Percentiles rank a stretch among this genome's conserved stretches.
Evolutionary conservation across 2,888 invertebrate species (phyloP).

Genomic region (Hecatera dysodea): DNA sequence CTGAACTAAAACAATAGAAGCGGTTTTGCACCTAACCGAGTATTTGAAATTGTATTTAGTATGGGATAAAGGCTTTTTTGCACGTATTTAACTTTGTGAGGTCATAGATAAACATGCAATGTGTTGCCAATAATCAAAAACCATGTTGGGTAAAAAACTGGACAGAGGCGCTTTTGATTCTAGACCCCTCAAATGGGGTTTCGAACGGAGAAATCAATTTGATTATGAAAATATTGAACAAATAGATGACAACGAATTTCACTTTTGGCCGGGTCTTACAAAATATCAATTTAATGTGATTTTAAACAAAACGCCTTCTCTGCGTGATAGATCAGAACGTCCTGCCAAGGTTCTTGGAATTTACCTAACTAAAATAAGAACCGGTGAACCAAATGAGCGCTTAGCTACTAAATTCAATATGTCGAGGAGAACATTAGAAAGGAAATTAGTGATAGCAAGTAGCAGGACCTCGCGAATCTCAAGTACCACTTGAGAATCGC

Average conservation of each 20-base stretch:
- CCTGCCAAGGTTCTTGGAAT: slow-evolving; percentile 40
- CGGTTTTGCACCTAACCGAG: no score
- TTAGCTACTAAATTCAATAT: slow-evolving; percentile 29
- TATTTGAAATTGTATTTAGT: no score
- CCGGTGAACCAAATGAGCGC: slow-evolving; percentile 44
- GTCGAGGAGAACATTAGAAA: slow-evolving; percentile 74
- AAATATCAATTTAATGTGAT: slow-evolving; percentile 45
- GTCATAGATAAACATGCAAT: no score
- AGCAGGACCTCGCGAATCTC: no score
- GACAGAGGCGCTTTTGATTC: no score
- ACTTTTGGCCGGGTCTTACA: slow-evolving; percentile 44
- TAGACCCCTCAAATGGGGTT: no score
- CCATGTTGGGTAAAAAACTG: no score
- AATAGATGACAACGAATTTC: slow-evolving; percentile 45
- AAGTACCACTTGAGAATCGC: no score
- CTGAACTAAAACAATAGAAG: no score
- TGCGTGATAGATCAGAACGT: slow-evolving; percentile 26
- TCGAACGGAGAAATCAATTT: slow-evolving; percentile 29
- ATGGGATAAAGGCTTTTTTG: no score
- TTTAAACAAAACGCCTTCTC: slow-evolving; percentile 41
- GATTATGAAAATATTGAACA: slow-evolving; percentile 47
- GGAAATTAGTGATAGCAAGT: slow-evolving; percentile 78
- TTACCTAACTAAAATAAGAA: slow-evolving; percentile 49
- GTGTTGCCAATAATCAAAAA: no score
- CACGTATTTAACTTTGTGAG: no score